phyloP scores from a whole-genome alignment of 1,140 invertebrate genomes.

The Drosophila ohnishii region DNA sequence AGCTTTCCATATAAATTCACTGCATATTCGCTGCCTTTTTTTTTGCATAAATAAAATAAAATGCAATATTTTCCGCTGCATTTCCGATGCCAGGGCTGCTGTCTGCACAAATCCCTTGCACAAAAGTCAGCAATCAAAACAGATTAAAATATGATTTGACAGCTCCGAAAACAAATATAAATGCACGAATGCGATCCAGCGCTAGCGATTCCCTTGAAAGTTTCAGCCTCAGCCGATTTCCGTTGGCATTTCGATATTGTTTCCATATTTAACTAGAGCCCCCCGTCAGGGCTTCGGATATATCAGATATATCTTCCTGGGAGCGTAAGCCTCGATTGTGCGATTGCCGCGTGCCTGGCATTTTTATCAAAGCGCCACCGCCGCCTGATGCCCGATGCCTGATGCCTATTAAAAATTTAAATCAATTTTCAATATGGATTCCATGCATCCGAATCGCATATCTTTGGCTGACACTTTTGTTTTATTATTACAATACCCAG shows the following conservation, averaged over 20 bases:
- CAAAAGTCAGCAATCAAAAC: conserved; percentile 83
- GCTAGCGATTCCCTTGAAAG: conserved; percentile 46
- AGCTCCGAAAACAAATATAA: conserved; percentile 66
- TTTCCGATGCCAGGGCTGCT: conserved; percentile 39
- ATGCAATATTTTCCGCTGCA: conserved; percentile 75
- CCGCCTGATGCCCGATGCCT: conserved; percentile 42
- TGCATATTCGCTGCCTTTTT: conserved; percentile 34
- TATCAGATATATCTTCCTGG: conserved; percentile 46
- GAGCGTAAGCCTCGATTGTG: conserved; percentile 70
- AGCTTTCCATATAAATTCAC: conserved; percentile 46
- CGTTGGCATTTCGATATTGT: conserved; percentile 73
- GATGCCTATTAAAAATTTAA: conserved; percentile 79
- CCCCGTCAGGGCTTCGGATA: conserved; percentile 59
- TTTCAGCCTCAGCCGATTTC: conserved; percentile 26
- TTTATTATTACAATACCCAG: conserved; percentile 39
- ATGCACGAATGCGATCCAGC: conserved; percentile 34
- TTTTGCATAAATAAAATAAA: conserved; percentile 80
- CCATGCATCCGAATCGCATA: conserved; percentile 47
- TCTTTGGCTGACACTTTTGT: conserved; percentile 60
- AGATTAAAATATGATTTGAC: conserved; percentile 83
- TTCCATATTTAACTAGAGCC: conserved; percentile 75
- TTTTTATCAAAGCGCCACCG: conserved; percentile 71
- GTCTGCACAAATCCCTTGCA: conserved; percentile 76
- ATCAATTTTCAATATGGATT: conserved; percentile 81
- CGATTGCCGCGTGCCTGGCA: conserved; percentile 76